Conservation (phyloP, 2,888 invertebrate species). For the Synanthedon formicaeformis region DNA sequence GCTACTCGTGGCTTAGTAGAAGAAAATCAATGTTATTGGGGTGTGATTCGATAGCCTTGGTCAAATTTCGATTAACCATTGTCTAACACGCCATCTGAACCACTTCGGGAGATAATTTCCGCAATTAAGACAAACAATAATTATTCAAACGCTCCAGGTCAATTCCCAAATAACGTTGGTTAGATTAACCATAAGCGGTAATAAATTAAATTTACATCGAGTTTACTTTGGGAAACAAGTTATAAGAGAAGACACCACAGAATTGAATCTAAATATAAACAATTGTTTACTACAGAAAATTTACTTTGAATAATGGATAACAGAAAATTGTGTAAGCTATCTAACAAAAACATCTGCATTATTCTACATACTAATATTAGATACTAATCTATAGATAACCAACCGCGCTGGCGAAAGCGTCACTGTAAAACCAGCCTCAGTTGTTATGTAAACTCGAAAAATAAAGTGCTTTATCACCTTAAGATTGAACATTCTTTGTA, state of each 20-base stretch:
- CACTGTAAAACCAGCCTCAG: too few relatives aligned
- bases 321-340: too few relatives aligned
- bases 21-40: not conserved
- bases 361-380: too few relatives aligned
- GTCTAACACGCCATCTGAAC: constrained; percentile 19
- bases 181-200: not conserved
- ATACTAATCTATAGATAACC: too few relatives aligned
- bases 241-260: not conserved
- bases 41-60: constrained; percentile 22
- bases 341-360: too few relatives aligned
- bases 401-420: too few relatives aligned
- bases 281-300: too few relatives aligned
- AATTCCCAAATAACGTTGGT: not conserved
- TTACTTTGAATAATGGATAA: too few relatives aligned
- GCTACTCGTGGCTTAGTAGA: too few relatives aligned
- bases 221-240: not conserved
- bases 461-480: too few relatives aligned
- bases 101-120: constrained; percentile 8
- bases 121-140: constrained; percentile 2
- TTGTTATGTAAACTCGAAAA: too few relatives aligned
- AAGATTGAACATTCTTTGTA: too few relatives aligned
- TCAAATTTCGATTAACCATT: constrained; percentile 21
- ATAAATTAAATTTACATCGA: not conserved
- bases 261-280: not conserved
- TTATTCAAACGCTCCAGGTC: constrained; percentile 4